These are phyloP conservation scores for Tuta absoluta DNA, from an alignment of 2,888 invertebrate species.

Conservation along the genomic window DNA sequence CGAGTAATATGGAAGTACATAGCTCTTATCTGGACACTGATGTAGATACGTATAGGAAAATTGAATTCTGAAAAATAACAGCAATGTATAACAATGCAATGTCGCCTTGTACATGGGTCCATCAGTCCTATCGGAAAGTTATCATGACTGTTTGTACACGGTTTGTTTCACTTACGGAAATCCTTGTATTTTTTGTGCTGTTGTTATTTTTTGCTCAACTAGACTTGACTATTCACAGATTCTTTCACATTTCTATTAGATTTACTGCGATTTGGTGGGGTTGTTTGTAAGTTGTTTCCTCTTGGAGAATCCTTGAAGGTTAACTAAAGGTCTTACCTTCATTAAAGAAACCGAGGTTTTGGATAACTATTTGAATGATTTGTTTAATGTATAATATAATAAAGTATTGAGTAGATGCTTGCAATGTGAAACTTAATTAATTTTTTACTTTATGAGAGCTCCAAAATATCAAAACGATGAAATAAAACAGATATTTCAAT, in stretches of 20 bases:
- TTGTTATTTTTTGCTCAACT: slow-evolving; percentile 20
- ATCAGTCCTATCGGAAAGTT: slow-evolving; percentile 44
- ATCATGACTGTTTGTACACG: slow-evolving; percentile 48
- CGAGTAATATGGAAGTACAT: no score
- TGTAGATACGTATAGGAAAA: no score
- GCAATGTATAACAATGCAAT: neutral
- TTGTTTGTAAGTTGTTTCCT: neutral
- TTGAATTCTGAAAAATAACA: neutral
- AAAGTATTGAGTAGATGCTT: no score
- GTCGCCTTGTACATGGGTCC: neutral
- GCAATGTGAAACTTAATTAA: no score
- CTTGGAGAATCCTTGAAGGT: neutral
- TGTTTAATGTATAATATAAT: no score
- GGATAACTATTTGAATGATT: no score
- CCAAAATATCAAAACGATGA: neutral
- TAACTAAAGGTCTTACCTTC: no score
- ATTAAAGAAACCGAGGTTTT: no score
- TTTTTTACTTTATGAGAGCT: neutral
- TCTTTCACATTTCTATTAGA: neutral
- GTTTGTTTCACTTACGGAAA: slow-evolving; percentile 39
- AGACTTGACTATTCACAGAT: slow-evolving; percentile 20
- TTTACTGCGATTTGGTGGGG: neutral
- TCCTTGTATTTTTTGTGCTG: slow-evolving; percentile 23
- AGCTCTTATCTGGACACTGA: no score
- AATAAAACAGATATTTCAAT: neutral